Evolutionary conservation across 2,797 vertebrate genomes (phyloP), one percentile per base, ranked within the genome.

Genomic region (Podarcis lilfordi): DNA sequence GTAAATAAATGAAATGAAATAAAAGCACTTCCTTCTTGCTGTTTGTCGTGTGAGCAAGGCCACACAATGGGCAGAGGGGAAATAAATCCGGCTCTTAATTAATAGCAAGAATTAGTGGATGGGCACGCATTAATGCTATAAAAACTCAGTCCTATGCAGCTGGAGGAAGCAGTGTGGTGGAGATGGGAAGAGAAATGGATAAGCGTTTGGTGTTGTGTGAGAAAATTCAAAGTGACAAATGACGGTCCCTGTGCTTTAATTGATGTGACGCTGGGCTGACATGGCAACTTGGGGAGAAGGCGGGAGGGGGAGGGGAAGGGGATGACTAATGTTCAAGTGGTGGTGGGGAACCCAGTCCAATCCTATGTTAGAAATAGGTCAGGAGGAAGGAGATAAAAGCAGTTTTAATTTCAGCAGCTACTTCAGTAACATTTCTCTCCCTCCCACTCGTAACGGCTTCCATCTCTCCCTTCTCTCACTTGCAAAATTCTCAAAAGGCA

Each of bases 361-460:
- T 98, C 97, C 97, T 97, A 98, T 97, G 98, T 96, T 97, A 97
- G 96, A 99, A 98, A 96, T 98, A 98, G 98, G 98, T 98, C 98
- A 98, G 96, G 94, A 96, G 94, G 96, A 96, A 96, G 95, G 94
- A 95, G 92, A 40, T 81, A 4, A 81, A 94, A 92, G 94, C 95
- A 55, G 75, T 82, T 79, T 91, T 80, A 80, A 80, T 94, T 95
- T 88, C 94, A 90, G 87, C 80, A 50, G 83, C 75, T 17, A 19
- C 86, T 85, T 80, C 9, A 61, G 91, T 66, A 92, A 78, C 69
- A 92, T 89, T 17, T 61, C 17, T 50, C 59, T 75, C 40, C 37
- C 32, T 8, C 3, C 15, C 23, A n/a, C 74, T 17, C 64, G 27
- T 77, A 25, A 82, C 5, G 9, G 17, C 32, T 83, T 37, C 66